These are phyloP conservation scores for Epizoanthus illoricatus DNA, from an alignment of 92 coral and sea anemone genomes.

Conservation along the genomic window DNA sequence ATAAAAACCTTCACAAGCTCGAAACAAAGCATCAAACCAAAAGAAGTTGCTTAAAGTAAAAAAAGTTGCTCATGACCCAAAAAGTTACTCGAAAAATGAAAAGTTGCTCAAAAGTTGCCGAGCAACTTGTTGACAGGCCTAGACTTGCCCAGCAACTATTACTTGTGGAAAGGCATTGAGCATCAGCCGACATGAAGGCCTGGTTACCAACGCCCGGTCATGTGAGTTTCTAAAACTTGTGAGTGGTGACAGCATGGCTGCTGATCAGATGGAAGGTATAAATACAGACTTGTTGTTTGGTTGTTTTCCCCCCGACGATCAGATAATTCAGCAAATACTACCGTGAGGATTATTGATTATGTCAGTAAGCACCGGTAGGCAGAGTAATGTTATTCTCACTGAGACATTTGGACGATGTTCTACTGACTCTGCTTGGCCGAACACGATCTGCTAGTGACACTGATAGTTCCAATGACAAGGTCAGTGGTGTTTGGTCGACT, in stretches of 20 bases:
- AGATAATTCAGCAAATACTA: no score
- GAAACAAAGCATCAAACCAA: no score
- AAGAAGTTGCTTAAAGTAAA: no score
- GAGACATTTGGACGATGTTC: constrained; percentile 17
- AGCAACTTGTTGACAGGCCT: no score
- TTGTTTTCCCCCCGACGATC: background rate
- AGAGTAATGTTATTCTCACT: constrained; percentile 6
- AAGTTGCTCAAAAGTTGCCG: no score
- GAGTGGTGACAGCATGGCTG: background rate
- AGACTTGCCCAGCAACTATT: no score
- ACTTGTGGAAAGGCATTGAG: no score
- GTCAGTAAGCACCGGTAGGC: background rate
- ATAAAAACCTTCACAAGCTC: no score
- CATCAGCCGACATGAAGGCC: background rate
- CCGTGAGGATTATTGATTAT: background rate
- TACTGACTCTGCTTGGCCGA: constrained; percentile 5
- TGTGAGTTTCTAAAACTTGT: background rate
- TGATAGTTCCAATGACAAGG: background rate
- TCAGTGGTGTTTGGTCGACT: constrained; percentile 78
- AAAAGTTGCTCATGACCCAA: no score
- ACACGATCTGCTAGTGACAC: constrained; percentile 5
- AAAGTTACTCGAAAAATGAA: no score
- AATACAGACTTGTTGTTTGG: background rate
- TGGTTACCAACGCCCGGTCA: constrained; percentile 30
- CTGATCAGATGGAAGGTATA: background rate